Base-by-base conservation (phyloP, 64 coral and sea anemone species). In the Montipora cactus region DNA sequence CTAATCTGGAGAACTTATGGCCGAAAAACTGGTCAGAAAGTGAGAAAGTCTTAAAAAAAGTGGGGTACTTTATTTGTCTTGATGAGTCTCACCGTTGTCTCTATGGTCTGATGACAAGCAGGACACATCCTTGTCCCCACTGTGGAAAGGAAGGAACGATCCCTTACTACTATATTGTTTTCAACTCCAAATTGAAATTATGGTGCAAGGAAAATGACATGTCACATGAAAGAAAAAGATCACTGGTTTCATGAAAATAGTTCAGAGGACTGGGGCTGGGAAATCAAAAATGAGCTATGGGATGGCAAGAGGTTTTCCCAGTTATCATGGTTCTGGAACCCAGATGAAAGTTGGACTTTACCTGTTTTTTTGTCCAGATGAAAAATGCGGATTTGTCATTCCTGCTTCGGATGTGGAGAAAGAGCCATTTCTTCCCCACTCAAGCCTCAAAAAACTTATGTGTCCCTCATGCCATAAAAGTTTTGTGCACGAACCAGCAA, bases 271-370 rank as follows among this genome's bases (percentile, higher is more conserved):
- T 20, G 22, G 57, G 51, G 70, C 5, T 79, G 76, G 46, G 57
- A 19, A 5, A 67, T 90, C 47, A 90, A 90, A 71, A 90, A 90
- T 47, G 88, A 90, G 78, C 28, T 90, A 19, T 90, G 88, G 88
- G 88, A 80, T 90, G 88, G 88, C 12, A 44, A 22, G 1, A 77
- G 88, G 47, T 90, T 80, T 90, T 15, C 88, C 50, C 76, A 90
- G 23, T 49, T 70, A 10, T 59, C 88, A 20, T 90, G 88, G 88
- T 90, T 90, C 13, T 90, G 88, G 88, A 47, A 90, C 51, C 88
- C 76, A 52, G 52, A 81, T 61, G 59, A 67, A 51, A 90, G 44
- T 19, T 90, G 77, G 77, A 69, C 44, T 90, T 79, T 90, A 47
- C 88, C 88, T 68, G 76, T 25, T 25, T 25, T 25, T 25, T 25